These are phyloP conservation scores for Leptogaster cylindrica DNA, from an alignment of 2,888 invertebrate genomes.

Conservation along the genomic window DNA sequence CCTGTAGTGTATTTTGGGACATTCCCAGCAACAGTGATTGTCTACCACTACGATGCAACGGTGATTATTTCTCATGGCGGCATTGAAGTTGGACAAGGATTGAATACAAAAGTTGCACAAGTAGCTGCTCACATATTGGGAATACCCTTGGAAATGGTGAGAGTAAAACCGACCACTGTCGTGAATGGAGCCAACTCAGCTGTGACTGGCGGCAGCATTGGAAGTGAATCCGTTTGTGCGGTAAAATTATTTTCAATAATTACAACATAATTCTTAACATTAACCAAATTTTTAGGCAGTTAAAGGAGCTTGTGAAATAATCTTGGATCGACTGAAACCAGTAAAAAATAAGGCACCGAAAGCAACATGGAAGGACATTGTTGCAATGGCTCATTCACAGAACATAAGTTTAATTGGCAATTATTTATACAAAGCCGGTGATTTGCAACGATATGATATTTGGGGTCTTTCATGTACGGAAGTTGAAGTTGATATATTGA, in stretches of 20 bases:
- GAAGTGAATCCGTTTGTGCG: conserved; percentile 72
- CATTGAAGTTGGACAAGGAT: conserved; percentile 81
- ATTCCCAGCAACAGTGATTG: conserved; percentile 68
- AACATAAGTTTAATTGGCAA: conserved; percentile 69
- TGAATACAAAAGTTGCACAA: conserved; percentile 77
- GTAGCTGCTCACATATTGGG: conserved; percentile 75
- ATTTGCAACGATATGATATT: conserved; percentile 68
- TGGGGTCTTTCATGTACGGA: conserved; percentile 72
- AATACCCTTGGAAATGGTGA: conserved; percentile 71
- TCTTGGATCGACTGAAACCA: conserved; percentile 68
- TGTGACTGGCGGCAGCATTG: conserved; percentile 73
- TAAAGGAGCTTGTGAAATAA: conserved; percentile 70
- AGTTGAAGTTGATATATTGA: conserved; percentile 78
- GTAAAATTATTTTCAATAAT: conserved; percentile 62
- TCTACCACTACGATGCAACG: conserved; percentile 75
- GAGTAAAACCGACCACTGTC: conserved; percentile 71
- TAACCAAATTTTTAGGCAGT: conserved; percentile 58
- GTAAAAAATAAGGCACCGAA: conserved; percentile 64
- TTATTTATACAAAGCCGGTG: conserved; percentile 65
- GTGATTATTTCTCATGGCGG: conserved; percentile 76
- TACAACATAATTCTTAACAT: conserved; percentile 52
- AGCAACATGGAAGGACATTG: conserved; percentile 67
- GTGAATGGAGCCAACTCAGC: conserved; percentile 71
- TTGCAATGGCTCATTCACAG: conserved; percentile 64
- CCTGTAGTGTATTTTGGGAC: conserved; percentile 64